These are phyloP conservation scores for Potorous gilbertii DNA, from an alignment of 2,797 vertebrate genomes.

Conservation along the genomic window DNA sequence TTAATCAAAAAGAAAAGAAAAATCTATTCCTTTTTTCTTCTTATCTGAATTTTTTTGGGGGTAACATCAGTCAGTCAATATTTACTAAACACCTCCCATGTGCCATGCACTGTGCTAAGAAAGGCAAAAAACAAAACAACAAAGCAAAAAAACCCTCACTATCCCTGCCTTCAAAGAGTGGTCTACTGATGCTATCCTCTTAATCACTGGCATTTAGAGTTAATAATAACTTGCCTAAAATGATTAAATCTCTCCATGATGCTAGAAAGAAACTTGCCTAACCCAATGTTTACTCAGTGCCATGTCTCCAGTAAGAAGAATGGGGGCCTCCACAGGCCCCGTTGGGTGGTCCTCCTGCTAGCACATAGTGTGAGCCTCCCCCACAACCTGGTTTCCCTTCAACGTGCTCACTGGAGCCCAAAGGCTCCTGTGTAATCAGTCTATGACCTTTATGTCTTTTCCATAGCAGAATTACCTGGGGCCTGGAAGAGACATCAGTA, in stretches of 20 bases:
- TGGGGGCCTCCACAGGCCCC: background rate
- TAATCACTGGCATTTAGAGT: slow-evolving; percentile 69
- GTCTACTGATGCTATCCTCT: slow-evolving; percentile 60
- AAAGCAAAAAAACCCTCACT: background rate
- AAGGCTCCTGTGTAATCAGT: slow-evolving; percentile 13
- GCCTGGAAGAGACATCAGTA: slow-evolving; percentile 22
- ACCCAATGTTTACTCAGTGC: background rate
- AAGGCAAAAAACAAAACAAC: too few species aligned
- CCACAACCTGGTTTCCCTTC: slow-evolving; percentile 13
- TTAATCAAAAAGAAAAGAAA: slow-evolving; percentile 74
- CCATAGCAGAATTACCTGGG: background rate
- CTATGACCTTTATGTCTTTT: background rate
- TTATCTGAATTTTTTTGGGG: background rate
- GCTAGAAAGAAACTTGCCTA: background rate
- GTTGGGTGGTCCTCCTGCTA: background rate
- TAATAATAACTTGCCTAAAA: slow-evolving; percentile 37
- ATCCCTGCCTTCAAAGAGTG: slow-evolving; percentile 36
- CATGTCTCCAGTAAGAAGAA: background rate
- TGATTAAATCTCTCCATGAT: slow-evolving; percentile 14
- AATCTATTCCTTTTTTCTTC: slow-evolving; percentile 57
- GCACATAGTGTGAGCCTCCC: background rate
- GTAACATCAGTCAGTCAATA: too few species aligned
- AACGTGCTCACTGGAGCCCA: background rate
- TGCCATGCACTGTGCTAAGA: background rate
- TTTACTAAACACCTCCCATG: background rate